phyloP scores from a whole-genome alignment of 2,113 vertebrate genomes.

The Hemicordylus capensis region DNA sequence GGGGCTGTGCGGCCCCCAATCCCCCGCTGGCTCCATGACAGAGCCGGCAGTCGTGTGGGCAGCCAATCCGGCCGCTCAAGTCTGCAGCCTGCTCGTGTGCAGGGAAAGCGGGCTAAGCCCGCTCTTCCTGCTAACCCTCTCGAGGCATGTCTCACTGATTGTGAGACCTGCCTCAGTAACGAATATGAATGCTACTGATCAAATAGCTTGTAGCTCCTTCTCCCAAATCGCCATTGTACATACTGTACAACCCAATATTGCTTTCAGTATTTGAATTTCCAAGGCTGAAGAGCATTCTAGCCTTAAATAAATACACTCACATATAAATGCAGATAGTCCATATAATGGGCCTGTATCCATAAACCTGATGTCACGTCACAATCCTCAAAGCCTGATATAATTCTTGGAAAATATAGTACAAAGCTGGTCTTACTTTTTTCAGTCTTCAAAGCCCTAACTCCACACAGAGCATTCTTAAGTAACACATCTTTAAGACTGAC shows the following conservation, averaged over 20 bases:
- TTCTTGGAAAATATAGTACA: slow-evolving; percentile 1
- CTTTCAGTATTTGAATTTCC: not conserved
- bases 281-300: not conserved
- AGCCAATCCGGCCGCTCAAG: too few species aligned
- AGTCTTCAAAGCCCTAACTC: not conserved
- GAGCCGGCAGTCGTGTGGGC: too few species aligned
- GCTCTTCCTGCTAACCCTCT: too few species aligned
- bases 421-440: slow-evolving; percentile 16
- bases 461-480: not conserved
- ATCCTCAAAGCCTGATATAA: not conserved
- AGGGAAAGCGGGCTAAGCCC: too few species aligned
- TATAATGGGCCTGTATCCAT: not conserved
- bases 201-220: not conserved
- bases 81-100: too few species aligned
- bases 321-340: not conserved
- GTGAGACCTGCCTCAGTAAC: not conserved
- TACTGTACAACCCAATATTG: fast-evolving
- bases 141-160: too few species aligned
- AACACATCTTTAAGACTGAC: not conserved
- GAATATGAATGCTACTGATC: not conserved
- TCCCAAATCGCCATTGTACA: not conserved
- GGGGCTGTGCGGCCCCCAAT: too few species aligned
- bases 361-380: not conserved
- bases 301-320: not conserved
- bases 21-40: too few species aligned